Evolutionary conservation across 2,113 vertebrate genomes (phyloP).

Genomic region (Passer montanus): DNA sequence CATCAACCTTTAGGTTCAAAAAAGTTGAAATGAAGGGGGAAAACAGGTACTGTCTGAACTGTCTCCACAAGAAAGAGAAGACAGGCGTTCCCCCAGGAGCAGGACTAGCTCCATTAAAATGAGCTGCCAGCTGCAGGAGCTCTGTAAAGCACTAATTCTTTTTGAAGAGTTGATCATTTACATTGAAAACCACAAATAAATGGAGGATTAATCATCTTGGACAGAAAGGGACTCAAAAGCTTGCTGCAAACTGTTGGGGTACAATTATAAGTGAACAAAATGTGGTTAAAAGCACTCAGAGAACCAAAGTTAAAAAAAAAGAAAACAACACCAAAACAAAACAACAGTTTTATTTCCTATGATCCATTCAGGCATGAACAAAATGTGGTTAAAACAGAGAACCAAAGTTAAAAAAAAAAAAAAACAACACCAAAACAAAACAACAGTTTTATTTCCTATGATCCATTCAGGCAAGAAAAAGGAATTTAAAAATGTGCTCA

Average conservation of each 20-base stretch:
- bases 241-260: background rate
- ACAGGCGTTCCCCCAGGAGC: background rate
- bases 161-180: background rate
- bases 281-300: background rate
- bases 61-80: background rate
- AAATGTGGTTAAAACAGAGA: background rate
- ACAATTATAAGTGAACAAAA: background rate
- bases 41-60: background rate
- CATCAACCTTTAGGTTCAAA: background rate
- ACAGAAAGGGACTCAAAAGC: background rate
- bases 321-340: background rate
- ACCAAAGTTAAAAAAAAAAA: background rate
- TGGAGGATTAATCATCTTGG: background rate
- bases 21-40: background rate
- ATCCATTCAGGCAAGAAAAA: background rate
- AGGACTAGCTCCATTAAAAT: background rate
- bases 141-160: background rate
- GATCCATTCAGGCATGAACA: too few relatives aligned
- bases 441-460: background rate
- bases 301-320: background rate
- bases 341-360: background rate
- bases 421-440: background rate
- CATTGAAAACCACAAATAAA: background rate
- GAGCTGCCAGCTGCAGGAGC: background rate
- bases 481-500: background rate